A percentile compares a stretch with the other conserved stretches of the same genome.
phyloP scores from a whole-genome alignment of 2,113 vertebrate species.

The Apistogramma diplotaenia region DNA sequence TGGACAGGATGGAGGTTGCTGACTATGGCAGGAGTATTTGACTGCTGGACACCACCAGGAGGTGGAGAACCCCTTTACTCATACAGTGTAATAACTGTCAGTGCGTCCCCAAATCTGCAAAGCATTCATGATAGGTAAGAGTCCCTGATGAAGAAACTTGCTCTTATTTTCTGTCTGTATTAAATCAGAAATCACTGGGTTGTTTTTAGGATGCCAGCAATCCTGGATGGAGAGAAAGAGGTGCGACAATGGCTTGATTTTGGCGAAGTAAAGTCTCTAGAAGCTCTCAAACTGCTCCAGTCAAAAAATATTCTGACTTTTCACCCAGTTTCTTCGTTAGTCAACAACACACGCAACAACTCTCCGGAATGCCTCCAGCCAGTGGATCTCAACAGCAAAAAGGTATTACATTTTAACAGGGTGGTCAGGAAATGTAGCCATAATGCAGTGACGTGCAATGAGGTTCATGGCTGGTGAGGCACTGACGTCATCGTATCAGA shows the following conservation, averaged over 20 bases:
- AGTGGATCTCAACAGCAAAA: conserved; percentile 73
- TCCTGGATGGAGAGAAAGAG: conserved; percentile 91
- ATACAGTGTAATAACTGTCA: conserved; percentile 91
- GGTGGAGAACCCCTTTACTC: conserved; percentile 87
- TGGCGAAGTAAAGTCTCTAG: conserved; percentile 83
- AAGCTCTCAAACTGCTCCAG: conserved; percentile 87
- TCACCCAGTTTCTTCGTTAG: conserved; percentile 88
- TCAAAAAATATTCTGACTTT: conserved; percentile 83
- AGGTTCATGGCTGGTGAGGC: no score
- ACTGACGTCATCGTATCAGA: no score
- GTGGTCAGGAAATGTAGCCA: neutral
- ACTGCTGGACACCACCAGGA: conserved; percentile 87
- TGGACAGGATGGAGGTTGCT: conserved; percentile 86
- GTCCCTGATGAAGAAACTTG: neutral
- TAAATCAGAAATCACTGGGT: neutral
- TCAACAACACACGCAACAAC: conserved; percentile 89
- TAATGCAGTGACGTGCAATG: no score
- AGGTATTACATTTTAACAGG: conserved; percentile 69
- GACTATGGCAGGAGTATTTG: conserved; percentile 97
- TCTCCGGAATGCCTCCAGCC: conserved; percentile 83
- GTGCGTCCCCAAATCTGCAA: conserved; percentile 81
- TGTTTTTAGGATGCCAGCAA: conserved; percentile 90
- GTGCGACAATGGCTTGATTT: conserved; percentile 91
- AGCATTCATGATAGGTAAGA: conserved; percentile 87
- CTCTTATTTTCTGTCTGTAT: neutral